Base-by-base conservation (phyloP, 1,140 invertebrate species). In the Drosophila tristis region DNA sequence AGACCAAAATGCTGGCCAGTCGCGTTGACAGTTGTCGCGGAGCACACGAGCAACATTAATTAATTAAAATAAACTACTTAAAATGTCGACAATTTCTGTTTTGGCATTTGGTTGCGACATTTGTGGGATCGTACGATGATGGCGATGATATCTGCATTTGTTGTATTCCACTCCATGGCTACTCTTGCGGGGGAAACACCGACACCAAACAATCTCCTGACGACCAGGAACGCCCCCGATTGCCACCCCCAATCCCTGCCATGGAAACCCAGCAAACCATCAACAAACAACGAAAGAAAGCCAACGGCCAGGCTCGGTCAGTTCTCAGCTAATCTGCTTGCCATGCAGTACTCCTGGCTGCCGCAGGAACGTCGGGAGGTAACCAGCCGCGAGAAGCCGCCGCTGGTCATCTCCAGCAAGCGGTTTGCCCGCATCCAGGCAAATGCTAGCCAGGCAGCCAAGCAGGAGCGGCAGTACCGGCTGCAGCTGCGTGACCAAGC, bases 1-100 rank as follows among this genome's bases (percentile, higher is more conserved):
- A 56, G 39, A n/a, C 47, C 64, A 78, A 82, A 87, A 78, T 71
- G 70, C 63, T 57, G 57, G 82, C 84, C 84, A 89, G 82, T 87
- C 87, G 79, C 78, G 84, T 82, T 89, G 82, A 89, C 84, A 87
- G 84, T 73, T 87, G 74, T 78, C 84, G 73, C 62, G 42, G 15
- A 25, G 47, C 13, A 16, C 26, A 45, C 42, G 15, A 4, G 49
- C 43, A 13, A 31, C 54, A 70, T 75, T 89, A 89, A 87, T 87
- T 87, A 87, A 89, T 87, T 73, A 61, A 81, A 81, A 74, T 72
- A 66, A 75, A 80, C 51, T 70, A 47, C 31, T 54, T 31, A 61
- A 64, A 71, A 57, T 60, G 61, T 58, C 2, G 63, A 35, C 64
- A 48, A 57, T 70, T 54, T 70, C 51, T 50, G 64, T 58, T 57